phyloP scores from a whole-genome alignment of 1,140 invertebrate genomes.

The Tetramorium parvispinum region DNA sequence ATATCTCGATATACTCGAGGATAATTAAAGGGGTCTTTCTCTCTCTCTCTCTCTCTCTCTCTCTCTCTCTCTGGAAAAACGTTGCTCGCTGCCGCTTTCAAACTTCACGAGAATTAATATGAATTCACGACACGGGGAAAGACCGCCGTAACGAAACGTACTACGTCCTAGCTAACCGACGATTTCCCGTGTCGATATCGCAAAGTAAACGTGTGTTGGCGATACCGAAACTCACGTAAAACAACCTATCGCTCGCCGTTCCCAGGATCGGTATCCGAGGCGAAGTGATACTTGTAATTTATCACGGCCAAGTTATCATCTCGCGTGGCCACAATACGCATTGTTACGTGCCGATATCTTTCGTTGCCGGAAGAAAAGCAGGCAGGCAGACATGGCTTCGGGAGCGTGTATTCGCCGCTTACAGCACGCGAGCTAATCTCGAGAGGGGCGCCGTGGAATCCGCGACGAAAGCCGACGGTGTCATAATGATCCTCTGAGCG shows the following conservation, averaged over 20 bases:
- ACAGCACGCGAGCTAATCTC: neutral
- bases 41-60: no score
- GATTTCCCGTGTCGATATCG: constrained; percentile 34
- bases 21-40: constrained; percentile 43
- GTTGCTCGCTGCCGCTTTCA: neutral
- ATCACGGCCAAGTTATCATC: constrained; percentile 47
- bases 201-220: neutral
- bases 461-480: constrained; percentile 71
- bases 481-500: constrained; percentile 72
- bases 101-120: constrained; percentile 23
- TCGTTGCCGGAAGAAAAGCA: constrained; percentile 61
- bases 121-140: neutral
- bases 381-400: neutral
- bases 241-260: constrained; percentile 50
- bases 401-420: neutral
- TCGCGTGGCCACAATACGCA: constrained; percentile 49
- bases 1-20: neutral
- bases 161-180: neutral
- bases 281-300: constrained; percentile 49
- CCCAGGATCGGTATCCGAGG: constrained; percentile 33
- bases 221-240: constrained; percentile 23
- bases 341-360: constrained; percentile 60
- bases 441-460: constrained; percentile 49
- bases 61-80: neutral
- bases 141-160: constrained; percentile 10